phyloP scores from a whole-genome alignment of 2,797 vertebrate species.

The Peromyscus nudipes region DNA sequence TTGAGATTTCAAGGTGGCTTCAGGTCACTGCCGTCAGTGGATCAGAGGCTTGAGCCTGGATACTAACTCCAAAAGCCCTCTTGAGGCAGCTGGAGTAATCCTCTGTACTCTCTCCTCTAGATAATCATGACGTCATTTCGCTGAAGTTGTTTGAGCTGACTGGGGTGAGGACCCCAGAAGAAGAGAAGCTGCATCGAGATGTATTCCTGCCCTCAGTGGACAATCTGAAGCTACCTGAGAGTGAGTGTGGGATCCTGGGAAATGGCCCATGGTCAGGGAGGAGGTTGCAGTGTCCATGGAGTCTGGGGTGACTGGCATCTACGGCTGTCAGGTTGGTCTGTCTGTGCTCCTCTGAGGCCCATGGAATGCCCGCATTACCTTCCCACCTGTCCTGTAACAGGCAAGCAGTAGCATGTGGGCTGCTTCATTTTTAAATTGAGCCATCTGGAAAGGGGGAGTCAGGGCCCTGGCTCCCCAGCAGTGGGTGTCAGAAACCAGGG shows the following conservation, averaged over 20 bases:
- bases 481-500: neutral
- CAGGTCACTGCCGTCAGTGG: neutral
- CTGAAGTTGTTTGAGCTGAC: constrained; percentile 97
- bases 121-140: constrained; percentile 97
- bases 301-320: neutral
- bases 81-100: neutral
- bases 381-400: neutral
- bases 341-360: neutral
- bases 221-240: constrained; percentile 93
- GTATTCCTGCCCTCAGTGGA: constrained; percentile 95
- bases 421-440: neutral
- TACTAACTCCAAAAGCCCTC: neutral
- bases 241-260: constrained; percentile 81
- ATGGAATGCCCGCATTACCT: neutral
- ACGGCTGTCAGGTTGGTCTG: neutral
- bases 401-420: neutral
- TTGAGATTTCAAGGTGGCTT: neutral
- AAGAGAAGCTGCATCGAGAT: constrained; percentile 93
- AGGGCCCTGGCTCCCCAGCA: neutral
- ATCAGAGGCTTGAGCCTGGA: neutral
- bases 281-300: neutral
- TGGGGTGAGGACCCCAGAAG: constrained; percentile 91
- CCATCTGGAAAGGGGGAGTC: neutral
- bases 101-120: constrained; percentile 83
- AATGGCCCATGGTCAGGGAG: neutral